These are phyloP conservation scores for Lacanobia oleracea DNA, from an alignment of 2,888 invertebrate genomes.

Conservation along the genomic window DNA sequence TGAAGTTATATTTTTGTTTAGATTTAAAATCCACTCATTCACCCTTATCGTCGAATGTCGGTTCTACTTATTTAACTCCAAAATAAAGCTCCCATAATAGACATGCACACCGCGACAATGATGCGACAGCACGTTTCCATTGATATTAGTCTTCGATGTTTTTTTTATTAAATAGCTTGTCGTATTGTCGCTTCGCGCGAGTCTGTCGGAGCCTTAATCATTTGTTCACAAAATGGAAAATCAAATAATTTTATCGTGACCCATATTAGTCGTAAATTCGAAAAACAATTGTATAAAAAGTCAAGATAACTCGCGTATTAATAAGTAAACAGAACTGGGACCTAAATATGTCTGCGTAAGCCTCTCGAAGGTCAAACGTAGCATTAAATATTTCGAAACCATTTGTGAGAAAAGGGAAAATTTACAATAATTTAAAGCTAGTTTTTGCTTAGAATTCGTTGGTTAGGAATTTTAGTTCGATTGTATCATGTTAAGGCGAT, in stretches of 20 bases:
- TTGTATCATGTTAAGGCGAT: not conserved
- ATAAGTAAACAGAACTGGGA: slow-evolving; percentile 16
- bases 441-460: slow-evolving; percentile 1
- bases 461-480: not conserved
- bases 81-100: not conserved
- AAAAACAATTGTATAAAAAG: not conserved
- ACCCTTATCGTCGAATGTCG: not conserved
- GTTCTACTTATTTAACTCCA: not conserved
- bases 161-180: not conserved
- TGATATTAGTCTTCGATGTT: not conserved
- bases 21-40: not conserved
- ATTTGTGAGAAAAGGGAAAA: slow-evolving; percentile 22
- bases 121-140: not conserved
- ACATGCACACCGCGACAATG: not conserved
- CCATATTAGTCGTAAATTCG: not conserved
- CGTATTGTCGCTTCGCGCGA: not conserved
- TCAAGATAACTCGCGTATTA: not conserved
- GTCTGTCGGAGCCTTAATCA: not conserved
- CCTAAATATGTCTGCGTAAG: slow-evolving; percentile 13
- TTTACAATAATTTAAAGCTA: slow-evolving; percentile 12
- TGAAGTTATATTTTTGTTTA: not conserved
- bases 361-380: slow-evolving; percentile 21
- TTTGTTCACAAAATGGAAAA: not conserved
- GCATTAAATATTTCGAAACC: slow-evolving; percentile 29
- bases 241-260: not conserved